phyloP scores from a whole-genome alignment of 2,888 invertebrate species.

The Fragum fragum region DNA sequence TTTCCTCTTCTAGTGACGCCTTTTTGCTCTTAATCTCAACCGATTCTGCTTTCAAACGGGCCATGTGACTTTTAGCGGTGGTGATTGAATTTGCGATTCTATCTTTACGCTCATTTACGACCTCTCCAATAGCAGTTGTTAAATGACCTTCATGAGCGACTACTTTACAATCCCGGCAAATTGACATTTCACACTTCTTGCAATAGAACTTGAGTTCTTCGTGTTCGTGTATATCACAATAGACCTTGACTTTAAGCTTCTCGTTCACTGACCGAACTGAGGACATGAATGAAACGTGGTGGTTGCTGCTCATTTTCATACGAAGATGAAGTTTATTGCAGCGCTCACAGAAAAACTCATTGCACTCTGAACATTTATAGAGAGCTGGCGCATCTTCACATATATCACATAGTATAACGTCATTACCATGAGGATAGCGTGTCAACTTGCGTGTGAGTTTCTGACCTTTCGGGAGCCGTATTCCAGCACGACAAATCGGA shows the following conservation, averaged over 20 bases:
- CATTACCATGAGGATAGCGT: constrained; percentile 44
- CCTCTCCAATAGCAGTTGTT: constrained; percentile 54
- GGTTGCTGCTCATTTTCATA: constrained; percentile 62
- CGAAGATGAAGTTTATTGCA: constrained; percentile 62
- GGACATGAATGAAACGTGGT: constrained; percentile 53
- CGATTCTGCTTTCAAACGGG: constrained; percentile 59
- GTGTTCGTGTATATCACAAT: constrained; percentile 59
- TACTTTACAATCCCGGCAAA: constrained; percentile 66
- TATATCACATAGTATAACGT: constrained; percentile 61
- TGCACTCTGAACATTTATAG: constrained; percentile 67
- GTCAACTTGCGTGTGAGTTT: constrained; percentile 27
- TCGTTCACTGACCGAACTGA: constrained; percentile 55
- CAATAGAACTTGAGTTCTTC: constrained; percentile 65
- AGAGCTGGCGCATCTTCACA: constrained; percentile 64
- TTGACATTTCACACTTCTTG: constrained; percentile 59
- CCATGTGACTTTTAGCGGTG: constrained; percentile 60
- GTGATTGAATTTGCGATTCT: constrained; percentile 52
- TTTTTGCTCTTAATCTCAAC: constrained; percentile 58
- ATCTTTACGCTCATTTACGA: constrained; percentile 53
- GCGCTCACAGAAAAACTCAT: constrained; percentile 64
- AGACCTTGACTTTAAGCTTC: constrained; percentile 48
- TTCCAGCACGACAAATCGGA: constrained; percentile 65
- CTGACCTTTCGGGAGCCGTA: constrained; percentile 56
- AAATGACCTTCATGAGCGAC: constrained; percentile 60
- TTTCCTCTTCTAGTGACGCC: constrained; percentile 54